Conservation (phyloP, 2,113 vertebrate genomes). For the Perccottus glenii region DNA sequence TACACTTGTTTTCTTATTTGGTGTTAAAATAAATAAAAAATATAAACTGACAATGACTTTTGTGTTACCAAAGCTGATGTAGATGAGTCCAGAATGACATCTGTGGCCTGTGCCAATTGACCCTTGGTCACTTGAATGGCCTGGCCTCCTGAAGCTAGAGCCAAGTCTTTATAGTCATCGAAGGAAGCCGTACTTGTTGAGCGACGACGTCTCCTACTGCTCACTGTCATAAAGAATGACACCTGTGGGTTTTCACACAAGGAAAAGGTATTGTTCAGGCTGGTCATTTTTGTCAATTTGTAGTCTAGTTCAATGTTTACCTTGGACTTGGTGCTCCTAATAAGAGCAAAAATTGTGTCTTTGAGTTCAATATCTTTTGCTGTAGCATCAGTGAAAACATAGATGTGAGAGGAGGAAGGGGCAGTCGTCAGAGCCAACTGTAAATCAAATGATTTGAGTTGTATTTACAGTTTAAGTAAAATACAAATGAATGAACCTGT, state of each 20-base stretch:
- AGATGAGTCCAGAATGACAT: conserved; percentile 75
- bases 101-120: conserved; percentile 68
- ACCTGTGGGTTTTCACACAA: conserved; percentile 55
- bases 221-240: conserved; percentile 60
- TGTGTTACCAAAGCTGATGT: conserved; percentile 76
- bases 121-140: conserved; percentile 71
- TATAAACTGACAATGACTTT: no score
- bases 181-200: conserved; percentile 18
- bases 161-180: conserved; percentile 65
- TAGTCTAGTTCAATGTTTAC: conserved; percentile 48
- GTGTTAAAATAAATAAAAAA: no score
- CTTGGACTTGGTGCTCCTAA: conserved; percentile 69
- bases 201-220: conserved; percentile 28
- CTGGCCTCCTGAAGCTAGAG: conserved; percentile 78
- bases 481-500: neutral
- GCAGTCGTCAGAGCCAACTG: conserved; percentile 77
- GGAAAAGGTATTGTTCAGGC: neutral
- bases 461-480: neutral
- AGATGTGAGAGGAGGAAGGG: conserved; percentile 73
- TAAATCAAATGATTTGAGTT: neutral
- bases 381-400: conserved; percentile 77
- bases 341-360: conserved; percentile 73
- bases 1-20: no score
- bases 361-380: conserved; percentile 73
- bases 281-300: neutral